These are phyloP conservation scores for Tipula lateralis DNA, from an alignment of 2,888 invertebrate species.

Conservation along the genomic window DNA sequence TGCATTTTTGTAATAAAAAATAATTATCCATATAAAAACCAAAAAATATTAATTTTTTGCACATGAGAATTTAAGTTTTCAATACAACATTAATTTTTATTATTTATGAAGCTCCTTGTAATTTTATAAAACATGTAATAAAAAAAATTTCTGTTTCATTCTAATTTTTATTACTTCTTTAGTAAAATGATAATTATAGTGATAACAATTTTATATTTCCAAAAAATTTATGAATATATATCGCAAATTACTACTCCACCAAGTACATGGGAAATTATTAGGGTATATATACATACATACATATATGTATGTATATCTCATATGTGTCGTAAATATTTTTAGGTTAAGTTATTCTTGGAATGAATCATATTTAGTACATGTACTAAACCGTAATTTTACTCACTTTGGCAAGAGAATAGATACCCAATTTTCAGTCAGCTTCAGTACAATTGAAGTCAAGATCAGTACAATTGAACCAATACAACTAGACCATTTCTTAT, in stretches of 20 bases:
- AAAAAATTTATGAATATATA: not conserved
- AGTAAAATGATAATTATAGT: slow-evolving; percentile 24
- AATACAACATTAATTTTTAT: not conserved
- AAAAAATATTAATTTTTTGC: not conserved
- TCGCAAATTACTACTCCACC: too few relatives aligned
- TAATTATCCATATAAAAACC: not conserved
- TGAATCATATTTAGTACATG: too few relatives aligned
- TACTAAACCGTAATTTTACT: too few relatives aligned
- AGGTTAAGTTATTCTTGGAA: too few relatives aligned
- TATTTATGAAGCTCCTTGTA: not conserved
- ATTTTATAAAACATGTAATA: not conserved
- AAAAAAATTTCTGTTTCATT: not conserved
- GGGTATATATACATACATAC: too few relatives aligned
- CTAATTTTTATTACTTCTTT: slow-evolving; percentile 20
- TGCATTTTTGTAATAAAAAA: slow-evolving; percentile 24
- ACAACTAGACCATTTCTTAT: too few relatives aligned
- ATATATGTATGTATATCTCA: not conserved
- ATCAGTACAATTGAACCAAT: too few relatives aligned
- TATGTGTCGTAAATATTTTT: too few relatives aligned
- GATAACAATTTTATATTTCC: not conserved
- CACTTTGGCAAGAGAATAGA: too few relatives aligned
- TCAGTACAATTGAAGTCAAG: too few relatives aligned
- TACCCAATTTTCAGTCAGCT: too few relatives aligned
- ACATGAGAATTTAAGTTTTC: slow-evolving; percentile 19
- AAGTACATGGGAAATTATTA: not conserved